These are phyloP conservation scores for Charadrius vociferus DNA, from an alignment of 2,113 vertebrate species.

Conservation along the genomic window DNA sequence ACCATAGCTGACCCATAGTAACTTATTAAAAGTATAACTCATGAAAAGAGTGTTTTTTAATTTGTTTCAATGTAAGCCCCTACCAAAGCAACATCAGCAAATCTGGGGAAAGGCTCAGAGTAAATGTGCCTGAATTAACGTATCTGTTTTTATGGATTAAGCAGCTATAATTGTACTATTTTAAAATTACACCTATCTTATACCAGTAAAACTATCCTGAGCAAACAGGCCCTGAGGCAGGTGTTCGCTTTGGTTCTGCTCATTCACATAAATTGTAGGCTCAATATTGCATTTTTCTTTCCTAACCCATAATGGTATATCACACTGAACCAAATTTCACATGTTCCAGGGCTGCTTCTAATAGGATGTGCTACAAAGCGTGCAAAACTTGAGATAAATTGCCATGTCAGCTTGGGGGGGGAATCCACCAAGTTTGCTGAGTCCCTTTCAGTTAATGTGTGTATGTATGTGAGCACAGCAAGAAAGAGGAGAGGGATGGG, in stretches of 20 bases:
- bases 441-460: not conserved
- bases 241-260: not conserved
- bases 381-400: not conserved
- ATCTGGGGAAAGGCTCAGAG: not conserved
- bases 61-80: not conserved
- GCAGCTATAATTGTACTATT: not conserved
- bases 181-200: not conserved
- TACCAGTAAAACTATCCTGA: not conserved
- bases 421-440: not conserved
- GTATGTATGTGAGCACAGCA: not conserved
- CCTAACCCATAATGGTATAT: not conserved
- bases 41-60: rapidly evolving
- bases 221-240: not conserved
- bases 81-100: not conserved
- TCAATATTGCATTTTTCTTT: not conserved
- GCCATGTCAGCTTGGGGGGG: not conserved
- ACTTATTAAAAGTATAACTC: not conserved
- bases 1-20: not conserved
- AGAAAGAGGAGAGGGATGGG: not conserved
- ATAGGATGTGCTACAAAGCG: not conserved
- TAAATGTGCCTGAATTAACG: not conserved
- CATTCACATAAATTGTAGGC: not conserved
- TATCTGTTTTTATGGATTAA: not conserved
- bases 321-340: not conserved
- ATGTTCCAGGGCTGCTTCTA: not conserved